Evolutionary conservation across 2,113 vertebrate genomes (phyloP), one percentile per base, ranked within the genome.

Genomic region (Vidua chalybeata): DNA sequence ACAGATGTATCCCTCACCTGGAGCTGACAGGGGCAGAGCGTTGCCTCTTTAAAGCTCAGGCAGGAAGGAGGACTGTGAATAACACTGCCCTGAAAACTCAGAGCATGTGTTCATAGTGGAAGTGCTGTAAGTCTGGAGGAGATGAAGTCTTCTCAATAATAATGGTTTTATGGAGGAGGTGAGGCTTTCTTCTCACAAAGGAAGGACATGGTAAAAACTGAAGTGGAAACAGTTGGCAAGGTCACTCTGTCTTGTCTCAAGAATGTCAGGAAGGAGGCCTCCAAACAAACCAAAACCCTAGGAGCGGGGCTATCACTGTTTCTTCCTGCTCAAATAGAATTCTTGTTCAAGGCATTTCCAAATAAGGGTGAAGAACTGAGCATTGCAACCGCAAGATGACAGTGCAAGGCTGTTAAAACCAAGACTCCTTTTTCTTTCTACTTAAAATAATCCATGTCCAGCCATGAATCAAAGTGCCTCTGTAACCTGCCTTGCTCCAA

Each of bases 401-500:
- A 93, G 87, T 85, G 76, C 94, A 90, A 85, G 52, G 93, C 90
- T 88, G 80, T 63, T 56, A n/a, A 90, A 94, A 90, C 78, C 78
- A 59, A 56, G 71, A 11, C 46, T 87, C 55, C 55, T 86, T 89
- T 93, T 91, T 56, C 72, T 63, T 81, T 92, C 79, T 59, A 52
- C 73, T 95, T 74, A 81, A 97, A 97, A 95, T 91, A 96, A 94
- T 91, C 89, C 63, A 19, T 62, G 79, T 69, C 76, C 76, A 84
- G 45, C 66, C 54, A 72, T 81, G 91, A 91, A 92, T 87, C 87
- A 84, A 72, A 75, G 72, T 1, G 7, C 45, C 58, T 88, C 63
- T 87, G 39, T 88, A 89, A 95, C 90, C 92, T 96, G 90, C 75
- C 61, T 1, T 52, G 52, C 52, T 88, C n/a, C 55, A 51, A 71